phyloP scores from a whole-genome alignment of 2,113 vertebrate genomes.

The Salvelinus alpinus region DNA sequence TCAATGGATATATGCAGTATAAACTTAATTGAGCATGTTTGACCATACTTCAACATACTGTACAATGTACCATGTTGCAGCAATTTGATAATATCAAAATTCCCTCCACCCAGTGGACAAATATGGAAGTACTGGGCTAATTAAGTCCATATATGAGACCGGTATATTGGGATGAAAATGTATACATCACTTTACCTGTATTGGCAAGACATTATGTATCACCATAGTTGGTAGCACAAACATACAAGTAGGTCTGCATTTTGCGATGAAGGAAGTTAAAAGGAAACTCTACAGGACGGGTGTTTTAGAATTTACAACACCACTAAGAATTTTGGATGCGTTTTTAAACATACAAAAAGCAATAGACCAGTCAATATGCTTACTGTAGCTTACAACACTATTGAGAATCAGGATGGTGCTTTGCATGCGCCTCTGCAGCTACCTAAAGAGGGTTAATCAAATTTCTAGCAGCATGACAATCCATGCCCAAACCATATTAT shows the following conservation, averaged over 20 bases:
- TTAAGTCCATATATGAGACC: slow-evolving; percentile 8
- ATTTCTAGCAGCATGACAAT: too few relatives aligned
- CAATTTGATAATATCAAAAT: background rate
- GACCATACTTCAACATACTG: background rate
- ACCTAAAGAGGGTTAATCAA: too few relatives aligned
- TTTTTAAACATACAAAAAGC: too few relatives aligned
- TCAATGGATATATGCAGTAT: background rate
- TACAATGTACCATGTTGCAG: slow-evolving; percentile 11
- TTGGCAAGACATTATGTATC: background rate
- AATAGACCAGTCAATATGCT: too few relatives aligned
- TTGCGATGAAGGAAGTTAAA: background rate
- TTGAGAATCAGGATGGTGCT: too few relatives aligned
- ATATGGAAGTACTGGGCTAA: background rate
- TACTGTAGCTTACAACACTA: too few relatives aligned
- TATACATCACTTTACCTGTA: background rate
- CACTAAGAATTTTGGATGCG: too few relatives aligned
- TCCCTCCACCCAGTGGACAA: slow-evolving; percentile 53
- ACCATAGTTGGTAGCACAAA: background rate
- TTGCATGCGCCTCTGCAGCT: too few relatives aligned
- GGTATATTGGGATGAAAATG: too few relatives aligned
- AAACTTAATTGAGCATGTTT: background rate
- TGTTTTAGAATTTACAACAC: too few relatives aligned
- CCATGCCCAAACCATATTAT: too few relatives aligned
- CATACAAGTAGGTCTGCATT: background rate
- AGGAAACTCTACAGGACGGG: background rate